These are phyloP conservation scores for Prenolepis imparis DNA, from an alignment of 2,888 invertebrate genomes.

Conservation along the genomic window DNA sequence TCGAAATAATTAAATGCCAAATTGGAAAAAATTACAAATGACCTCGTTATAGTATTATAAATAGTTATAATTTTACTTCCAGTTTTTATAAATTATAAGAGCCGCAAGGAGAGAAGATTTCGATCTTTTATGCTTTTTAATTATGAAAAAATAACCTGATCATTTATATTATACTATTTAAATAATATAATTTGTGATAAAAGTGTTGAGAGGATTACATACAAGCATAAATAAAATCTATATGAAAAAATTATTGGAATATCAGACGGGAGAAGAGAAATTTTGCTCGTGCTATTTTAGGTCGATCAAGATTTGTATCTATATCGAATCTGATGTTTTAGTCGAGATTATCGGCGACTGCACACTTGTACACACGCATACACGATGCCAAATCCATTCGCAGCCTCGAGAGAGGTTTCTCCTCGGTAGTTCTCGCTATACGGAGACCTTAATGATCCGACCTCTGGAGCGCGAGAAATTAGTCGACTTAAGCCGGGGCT, in stretches of 20 bases:
- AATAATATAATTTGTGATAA: not conserved
- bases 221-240: not conserved
- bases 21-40: slow-evolving; percentile 41
- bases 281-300: not conserved
- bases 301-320: slow-evolving; percentile 3
- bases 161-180: not conserved
- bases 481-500: slow-evolving; percentile 54
- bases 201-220: not conserved
- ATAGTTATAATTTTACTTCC: slow-evolving; percentile 17
- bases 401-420: slow-evolving; percentile 13
- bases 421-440: slow-evolving; percentile 19
- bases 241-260: slow-evolving; percentile 8
- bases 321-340: slow-evolving; percentile 21
- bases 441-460: slow-evolving; percentile 47
- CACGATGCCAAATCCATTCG: slow-evolving; percentile 33
- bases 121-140: not conserved
- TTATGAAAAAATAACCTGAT: not conserved
- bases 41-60: slow-evolving; percentile 7
- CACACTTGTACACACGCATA: not conserved
- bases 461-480: slow-evolving; percentile 50
- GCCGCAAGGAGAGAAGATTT: not conserved
- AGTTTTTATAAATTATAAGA: not conserved
- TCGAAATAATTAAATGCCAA: slow-evolving; percentile 43
- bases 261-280: not conserved
- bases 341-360: slow-evolving; percentile 33